phyloP scores from a whole-genome alignment of 2,888 invertebrate species.

The Branchellion lobata region DNA sequence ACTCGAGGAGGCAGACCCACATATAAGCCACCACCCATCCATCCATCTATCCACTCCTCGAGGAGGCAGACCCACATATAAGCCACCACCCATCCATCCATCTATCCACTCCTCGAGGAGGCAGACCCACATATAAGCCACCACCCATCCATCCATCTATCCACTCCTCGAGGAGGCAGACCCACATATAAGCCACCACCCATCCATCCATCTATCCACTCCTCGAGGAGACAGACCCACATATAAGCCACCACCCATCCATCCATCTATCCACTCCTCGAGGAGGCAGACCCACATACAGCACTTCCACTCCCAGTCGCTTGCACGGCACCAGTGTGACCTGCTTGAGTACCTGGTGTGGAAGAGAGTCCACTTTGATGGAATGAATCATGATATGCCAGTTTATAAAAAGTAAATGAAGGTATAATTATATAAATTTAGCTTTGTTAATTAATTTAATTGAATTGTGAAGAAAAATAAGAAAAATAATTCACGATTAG shows the following conservation, averaged over 20 bases:
- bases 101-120: background rate
- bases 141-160: no score
- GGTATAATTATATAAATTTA: no score
- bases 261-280: background rate
- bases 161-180: background rate
- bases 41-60: no score
- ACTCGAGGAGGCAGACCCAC: no score
- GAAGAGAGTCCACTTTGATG: no score
- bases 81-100: background rate
- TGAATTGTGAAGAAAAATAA: no score
- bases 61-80: background rate
- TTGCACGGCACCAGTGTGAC: constrained; percentile 33
- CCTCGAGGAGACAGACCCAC: background rate
- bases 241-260: background rate
- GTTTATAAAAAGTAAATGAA: no score
- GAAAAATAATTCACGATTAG: no score
- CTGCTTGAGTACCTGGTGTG: constrained; percentile 13
- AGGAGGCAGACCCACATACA: background rate
- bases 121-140: background rate
- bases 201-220: background rate
- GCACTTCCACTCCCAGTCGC: constrained; percentile 24
- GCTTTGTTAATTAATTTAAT: no score
- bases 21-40: no score
- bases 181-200: background rate
- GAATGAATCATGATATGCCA: no score